Evolutionary conservation across 2,113 vertebrate genomes (phyloP).

Genomic region (Bothrops jararaca): DNA sequence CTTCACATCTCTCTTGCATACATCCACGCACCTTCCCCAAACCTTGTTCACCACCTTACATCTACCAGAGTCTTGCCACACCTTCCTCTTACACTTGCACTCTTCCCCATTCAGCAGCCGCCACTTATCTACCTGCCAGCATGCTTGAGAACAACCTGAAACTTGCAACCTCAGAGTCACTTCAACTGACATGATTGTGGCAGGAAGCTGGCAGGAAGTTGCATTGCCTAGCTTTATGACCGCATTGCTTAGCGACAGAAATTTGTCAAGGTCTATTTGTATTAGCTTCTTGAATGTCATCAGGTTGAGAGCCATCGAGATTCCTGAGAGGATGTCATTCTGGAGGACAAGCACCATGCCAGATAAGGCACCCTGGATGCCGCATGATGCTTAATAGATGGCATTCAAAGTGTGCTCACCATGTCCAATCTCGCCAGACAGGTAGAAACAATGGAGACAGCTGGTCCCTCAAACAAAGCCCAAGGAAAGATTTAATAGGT

Average conservation of each 20-base stretch:
- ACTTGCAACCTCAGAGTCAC: neutral
- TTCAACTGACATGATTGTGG: neutral
- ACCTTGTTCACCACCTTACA: neutral
- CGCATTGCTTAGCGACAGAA: neutral
- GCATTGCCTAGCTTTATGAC: neutral
- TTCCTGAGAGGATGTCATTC: neutral
- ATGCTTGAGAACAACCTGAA: neutral
- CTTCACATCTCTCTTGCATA: neutral
- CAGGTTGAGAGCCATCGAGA: neutral
- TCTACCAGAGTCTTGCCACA: too few relatives aligned
- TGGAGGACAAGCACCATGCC: neutral
- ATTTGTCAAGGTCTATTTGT: neutral
- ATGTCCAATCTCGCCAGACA: neutral
- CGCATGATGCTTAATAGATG: neutral
- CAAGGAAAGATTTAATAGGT: neutral
- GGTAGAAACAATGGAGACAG: neutral
- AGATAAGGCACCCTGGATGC: neutral
- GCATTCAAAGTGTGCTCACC: neutral
- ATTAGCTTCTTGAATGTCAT: neutral
- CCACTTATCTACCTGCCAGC: too few relatives aligned
- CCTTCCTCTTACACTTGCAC: too few relatives aligned
- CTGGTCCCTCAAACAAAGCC: neutral
- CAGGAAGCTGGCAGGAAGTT: neutral
- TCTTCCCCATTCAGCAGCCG: too few relatives aligned
- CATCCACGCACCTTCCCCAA: neutral